Evolutionary conservation across 2,888 invertebrate species (phyloP).

Genomic region (Rhorus exstirpatorius): DNA sequence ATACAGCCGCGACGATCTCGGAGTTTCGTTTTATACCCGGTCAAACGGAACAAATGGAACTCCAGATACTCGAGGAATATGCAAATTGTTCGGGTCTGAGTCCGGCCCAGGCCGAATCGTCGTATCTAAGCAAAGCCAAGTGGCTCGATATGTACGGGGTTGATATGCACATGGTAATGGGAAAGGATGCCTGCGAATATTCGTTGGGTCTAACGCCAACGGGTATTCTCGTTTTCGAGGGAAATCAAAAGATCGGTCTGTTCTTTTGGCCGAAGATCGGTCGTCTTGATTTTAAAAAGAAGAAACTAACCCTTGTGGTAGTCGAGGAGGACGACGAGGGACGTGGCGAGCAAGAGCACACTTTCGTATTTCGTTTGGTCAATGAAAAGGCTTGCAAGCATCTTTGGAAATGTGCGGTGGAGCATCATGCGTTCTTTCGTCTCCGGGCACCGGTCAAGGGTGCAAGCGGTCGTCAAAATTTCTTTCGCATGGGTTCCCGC

Average conservation of each 20-base stretch:
- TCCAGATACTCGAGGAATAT: slow-evolving; percentile 96
- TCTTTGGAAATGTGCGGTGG: slow-evolving; percentile 99
- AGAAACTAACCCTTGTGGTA: slow-evolving; percentile 98
- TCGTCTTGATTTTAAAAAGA: slow-evolving; percentile 98
- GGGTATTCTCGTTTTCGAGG: slow-evolving; percentile 99
- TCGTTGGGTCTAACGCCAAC: slow-evolving; percentile 98
- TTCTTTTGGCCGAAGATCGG: slow-evolving; percentile 99
- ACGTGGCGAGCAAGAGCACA: slow-evolving; percentile 97
- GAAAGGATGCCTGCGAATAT: slow-evolving; percentile 98
- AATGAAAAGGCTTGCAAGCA: slow-evolving; percentile 99
- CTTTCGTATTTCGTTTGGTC: slow-evolving; percentile 98
- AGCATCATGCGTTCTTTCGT: slow-evolving; percentile 99
- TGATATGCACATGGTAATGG: slow-evolving; percentile 98
- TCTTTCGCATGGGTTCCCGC: slow-evolving; percentile 99
- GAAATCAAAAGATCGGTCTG: slow-evolving; percentile 97
- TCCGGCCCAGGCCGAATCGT: slow-evolving; percentile 98
- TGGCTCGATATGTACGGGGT: slow-evolving; percentile 99
- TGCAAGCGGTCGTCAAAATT: slow-evolving; percentile 96
- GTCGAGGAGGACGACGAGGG: slow-evolving; percentile 99
- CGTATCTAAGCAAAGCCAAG: slow-evolving; percentile 98
- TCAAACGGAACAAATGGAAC: slow-evolving; percentile 98
- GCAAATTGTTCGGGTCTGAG: slow-evolving; percentile 94
- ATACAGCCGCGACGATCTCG: slow-evolving; percentile 98
- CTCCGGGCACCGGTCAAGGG: slow-evolving; percentile 95
- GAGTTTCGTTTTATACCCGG: slow-evolving; percentile 99